Evolutionary conservation across 92 coral and sea anemone species (phyloP).

Genomic region (Porites rus): DNA sequence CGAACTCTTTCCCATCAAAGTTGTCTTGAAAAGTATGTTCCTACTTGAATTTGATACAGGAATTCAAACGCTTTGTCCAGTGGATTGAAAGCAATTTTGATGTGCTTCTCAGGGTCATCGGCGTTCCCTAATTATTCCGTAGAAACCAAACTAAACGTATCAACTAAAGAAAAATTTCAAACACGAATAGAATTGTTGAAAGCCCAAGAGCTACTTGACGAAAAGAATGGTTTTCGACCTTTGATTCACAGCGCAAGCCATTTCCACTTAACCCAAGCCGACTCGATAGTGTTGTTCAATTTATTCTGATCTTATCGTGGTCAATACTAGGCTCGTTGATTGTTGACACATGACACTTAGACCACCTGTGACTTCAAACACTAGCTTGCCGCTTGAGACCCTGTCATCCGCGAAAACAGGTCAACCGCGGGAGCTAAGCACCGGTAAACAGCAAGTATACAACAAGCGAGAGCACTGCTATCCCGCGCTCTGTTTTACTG

Average conservation of each 20-base stretch:
- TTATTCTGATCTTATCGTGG: constrained; percentile 52
- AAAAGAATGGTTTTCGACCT: neutral
- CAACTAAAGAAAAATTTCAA: too few relatives aligned
- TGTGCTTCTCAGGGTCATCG: too few relatives aligned
- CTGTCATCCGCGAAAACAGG: constrained; percentile 47
- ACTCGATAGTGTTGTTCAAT: constrained; percentile 46
- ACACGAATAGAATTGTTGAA: neutral
- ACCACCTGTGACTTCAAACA: constrained; percentile 42
- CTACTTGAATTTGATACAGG: neutral
- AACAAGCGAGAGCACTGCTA: neutral
- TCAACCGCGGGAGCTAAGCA: constrained; percentile 46
- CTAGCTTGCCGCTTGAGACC: constrained; percentile 47
- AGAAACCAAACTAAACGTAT: too few relatives aligned
- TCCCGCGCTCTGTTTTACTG: neutral
- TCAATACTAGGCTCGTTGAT: constrained; percentile 3
- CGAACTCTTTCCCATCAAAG: neutral
- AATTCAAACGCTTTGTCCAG: neutral
- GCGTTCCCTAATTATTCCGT: too few relatives aligned
- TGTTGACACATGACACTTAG: constrained; percentile 32
- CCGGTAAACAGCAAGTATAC: constrained; percentile 29
- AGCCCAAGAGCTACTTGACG: neutral
- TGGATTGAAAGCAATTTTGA: too few relatives aligned
- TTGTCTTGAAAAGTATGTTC: too few relatives aligned
- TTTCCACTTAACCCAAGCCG: constrained; percentile 13
- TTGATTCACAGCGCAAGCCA: neutral